Evolutionary conservation across 2,113 vertebrate species (phyloP), one percentile per base, ranked within the genome.

Genomic region (Nannospalax galili): DNA sequence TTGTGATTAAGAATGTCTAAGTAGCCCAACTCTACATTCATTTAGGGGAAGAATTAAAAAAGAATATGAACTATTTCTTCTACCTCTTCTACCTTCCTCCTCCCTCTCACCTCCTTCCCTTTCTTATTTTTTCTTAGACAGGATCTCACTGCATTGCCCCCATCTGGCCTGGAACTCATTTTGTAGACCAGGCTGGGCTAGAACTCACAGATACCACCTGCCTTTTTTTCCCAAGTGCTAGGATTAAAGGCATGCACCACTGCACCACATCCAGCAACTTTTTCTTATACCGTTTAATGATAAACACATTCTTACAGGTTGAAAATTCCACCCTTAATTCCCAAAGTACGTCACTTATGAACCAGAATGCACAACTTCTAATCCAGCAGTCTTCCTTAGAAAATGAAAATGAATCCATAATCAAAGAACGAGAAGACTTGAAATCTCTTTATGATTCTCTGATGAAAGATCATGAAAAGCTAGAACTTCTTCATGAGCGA

Each of bases 291-390:
- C 45, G 91, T 15, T 74, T 97, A 77, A 84, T 65, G 89, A 10
- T 77, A 52, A 7, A 30, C 93, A 62, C 32, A 16, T 94, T 94
- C 45, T 94, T 95, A 32, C 96, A 99, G 99, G 99, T 99, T 92
- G 99, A 99, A 98, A 99, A 99, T 95, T 99, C 99, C 26, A 99
- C 99, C 1, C 98, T 99, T 95, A 99, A 98, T 98, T 99, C 99
- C 0, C 99, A 99, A 97, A 99, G 99, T 78, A 99, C 99, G 0
- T 98, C 99, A 19, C 99, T 99, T 79, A 99, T 99, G 99, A 99
- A 99, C 84, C 99, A 99, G 98, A 99, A 99, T 2, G 99, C 99
- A 20, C 99, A 99, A 95, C 98, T 99, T 94, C 98, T 99, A 98
- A 99, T 98, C 90, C 99, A 99, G 97, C 99, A 99, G 97, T 99